A percentile compares a stretch with the other conserved stretches of the same genome.
Conservation (phyloP, 2,797 vertebrate genomes). For the Enteromius paludinosus region DNA sequence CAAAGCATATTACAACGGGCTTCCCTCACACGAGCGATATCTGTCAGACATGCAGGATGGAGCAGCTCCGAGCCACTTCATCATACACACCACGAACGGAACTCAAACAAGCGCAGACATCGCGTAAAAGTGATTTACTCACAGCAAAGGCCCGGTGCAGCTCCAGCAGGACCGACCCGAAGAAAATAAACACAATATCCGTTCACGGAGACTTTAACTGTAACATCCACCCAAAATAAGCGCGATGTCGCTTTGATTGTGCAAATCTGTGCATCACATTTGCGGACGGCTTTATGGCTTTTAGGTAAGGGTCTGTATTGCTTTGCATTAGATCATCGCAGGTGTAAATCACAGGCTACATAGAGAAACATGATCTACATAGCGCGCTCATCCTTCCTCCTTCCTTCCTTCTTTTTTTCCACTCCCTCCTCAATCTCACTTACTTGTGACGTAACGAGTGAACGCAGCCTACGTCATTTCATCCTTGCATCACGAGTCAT, state of each 20-base stretch:
- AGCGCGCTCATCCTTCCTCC: constrained; percentile 71
- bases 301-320: constrained; percentile 29
- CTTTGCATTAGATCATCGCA: constrained; percentile 38
- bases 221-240: constrained; percentile 39
- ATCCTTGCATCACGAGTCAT: constrained; percentile 16
- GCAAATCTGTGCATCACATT: constrained; percentile 53
- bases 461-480: constrained; percentile 29
- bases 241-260: constrained; percentile 41
- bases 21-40: neutral
- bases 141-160: constrained; percentile 44
- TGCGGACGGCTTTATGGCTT: constrained; percentile 41
- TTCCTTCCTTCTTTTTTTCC: constrained; percentile 63
- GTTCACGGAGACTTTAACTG: constrained; percentile 64
- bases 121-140: constrained; percentile 47
- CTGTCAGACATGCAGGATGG: neutral
- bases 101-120: constrained; percentile 45
- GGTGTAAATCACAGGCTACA: constrained; percentile 64
- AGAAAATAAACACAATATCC: constrained; percentile 59
- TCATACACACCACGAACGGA: neutral
- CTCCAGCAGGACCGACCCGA: constrained; percentile 63
- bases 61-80: neutral
- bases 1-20: neutral
- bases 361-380: constrained; percentile 67
- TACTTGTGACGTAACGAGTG: constrained; percentile 75
- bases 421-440: constrained; percentile 72